These are phyloP conservation scores for Drosophila albomicans DNA, from an alignment of 1,140 invertebrate genomes.

Conservation along the genomic window DNA sequence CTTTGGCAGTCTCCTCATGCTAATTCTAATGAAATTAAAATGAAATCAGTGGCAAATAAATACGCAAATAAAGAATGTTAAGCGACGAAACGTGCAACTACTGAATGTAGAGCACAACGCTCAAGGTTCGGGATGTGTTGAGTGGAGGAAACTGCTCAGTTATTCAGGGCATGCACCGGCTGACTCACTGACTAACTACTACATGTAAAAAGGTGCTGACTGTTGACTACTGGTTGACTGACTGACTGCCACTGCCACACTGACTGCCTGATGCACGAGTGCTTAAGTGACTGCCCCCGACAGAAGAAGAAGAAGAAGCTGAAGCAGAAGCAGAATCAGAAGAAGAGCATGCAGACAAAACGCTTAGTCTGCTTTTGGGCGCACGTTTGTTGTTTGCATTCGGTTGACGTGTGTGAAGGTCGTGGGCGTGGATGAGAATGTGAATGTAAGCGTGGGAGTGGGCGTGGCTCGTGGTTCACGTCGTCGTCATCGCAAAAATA, in stretches of 20 bases:
- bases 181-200: constrained; percentile 46
- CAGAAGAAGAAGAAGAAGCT: too few species aligned
- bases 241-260: constrained; percentile 64
- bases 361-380: constrained; percentile 67
- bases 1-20: constrained; percentile 31
- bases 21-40: constrained; percentile 75
- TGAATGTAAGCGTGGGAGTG: too few species aligned
- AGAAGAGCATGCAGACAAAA: constrained; percentile 66
- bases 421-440: constrained; percentile 37
- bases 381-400: constrained; percentile 60
- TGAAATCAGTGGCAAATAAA: constrained; percentile 65
- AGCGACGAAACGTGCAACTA: constrained; percentile 29
- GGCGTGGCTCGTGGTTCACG: constrained; percentile 9
- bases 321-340: constrained; percentile 1
- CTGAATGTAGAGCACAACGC: background rate
- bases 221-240: constrained; percentile 34
- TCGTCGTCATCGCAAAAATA: constrained; percentile 51
- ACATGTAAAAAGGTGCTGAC: constrained; percentile 61
- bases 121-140: constrained; percentile 35
- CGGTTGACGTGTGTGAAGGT: constrained; percentile 67
- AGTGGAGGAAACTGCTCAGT: constrained; percentile 37
- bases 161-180: constrained; percentile 66
- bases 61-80: constrained; percentile 54
- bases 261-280: constrained; percentile 39
- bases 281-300: too few species aligned